phyloP scores from a whole-genome alignment of 2,113 vertebrate species.

The Athene cunicularia region DNA sequence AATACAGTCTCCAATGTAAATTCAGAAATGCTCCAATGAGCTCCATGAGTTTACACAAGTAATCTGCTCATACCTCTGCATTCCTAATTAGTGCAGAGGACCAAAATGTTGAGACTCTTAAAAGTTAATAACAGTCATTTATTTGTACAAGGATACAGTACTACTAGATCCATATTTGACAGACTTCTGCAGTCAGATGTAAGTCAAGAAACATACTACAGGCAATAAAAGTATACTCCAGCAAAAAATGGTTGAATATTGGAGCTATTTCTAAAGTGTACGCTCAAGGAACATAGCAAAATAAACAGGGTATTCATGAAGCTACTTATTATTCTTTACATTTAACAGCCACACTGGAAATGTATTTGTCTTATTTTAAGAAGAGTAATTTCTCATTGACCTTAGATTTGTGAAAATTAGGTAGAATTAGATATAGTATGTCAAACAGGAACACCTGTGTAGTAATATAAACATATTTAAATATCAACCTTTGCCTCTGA shows the following conservation, averaged over 20 bases:
- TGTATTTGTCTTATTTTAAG: conserved; percentile 37
- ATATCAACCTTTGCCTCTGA: conserved; percentile 77
- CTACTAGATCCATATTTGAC: neutral
- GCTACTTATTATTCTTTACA: conserved; percentile 12
- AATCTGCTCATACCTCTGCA: neutral
- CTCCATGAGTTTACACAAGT: neutral
- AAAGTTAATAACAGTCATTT: neutral
- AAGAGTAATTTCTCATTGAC: conserved; percentile 60
- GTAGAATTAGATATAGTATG: conserved; percentile 58
- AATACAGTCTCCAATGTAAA: neutral
- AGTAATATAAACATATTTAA: conserved; percentile 77
- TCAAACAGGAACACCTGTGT: conserved; percentile 75
- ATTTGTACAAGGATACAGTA: neutral
- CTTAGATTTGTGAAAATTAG: conserved; percentile 69
- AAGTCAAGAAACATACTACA: neutral
- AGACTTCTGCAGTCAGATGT: neutral
- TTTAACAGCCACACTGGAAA: neutral
- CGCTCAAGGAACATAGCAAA: neutral
- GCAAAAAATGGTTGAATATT: neutral
- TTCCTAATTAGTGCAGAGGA: neutral
- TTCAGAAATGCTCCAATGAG: neutral
- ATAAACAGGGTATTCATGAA: neutral
- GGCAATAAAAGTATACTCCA: neutral
- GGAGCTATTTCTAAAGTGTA: neutral
- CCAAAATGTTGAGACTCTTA: neutral